phyloP scores from a whole-genome alignment of 2,888 invertebrate species.

The Drymonia ruficornis region DNA sequence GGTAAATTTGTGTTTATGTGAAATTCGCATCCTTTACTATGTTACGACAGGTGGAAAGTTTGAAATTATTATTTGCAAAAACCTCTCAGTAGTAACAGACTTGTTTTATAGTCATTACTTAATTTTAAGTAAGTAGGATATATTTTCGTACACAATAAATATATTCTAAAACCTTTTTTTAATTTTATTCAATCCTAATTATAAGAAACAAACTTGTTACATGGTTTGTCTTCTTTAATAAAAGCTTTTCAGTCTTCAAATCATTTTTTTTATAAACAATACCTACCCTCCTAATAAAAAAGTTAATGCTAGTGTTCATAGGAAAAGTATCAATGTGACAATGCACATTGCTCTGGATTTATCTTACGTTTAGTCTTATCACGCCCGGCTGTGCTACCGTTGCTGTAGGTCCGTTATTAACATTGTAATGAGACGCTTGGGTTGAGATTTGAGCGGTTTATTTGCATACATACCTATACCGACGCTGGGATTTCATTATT shows the following conservation, averaged over 20 bases:
- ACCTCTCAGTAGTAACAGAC: slow-evolving; percentile 46
- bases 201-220: neutral
- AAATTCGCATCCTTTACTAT: slow-evolving; percentile 15
- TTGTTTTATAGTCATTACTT: slow-evolving; percentile 62
- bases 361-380: too few relatives aligned
- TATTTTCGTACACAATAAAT: slow-evolving; percentile 78
- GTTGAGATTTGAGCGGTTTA: too few relatives aligned
- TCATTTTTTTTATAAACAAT: too few relatives aligned
- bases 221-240: neutral
- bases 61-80: slow-evolving; percentile 27
- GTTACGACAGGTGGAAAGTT: slow-evolving; percentile 23
- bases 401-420: too few relatives aligned
- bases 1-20: slow-evolving; percentile 30
- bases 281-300: too few relatives aligned
- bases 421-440: too few relatives aligned
- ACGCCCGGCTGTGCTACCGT: too few relatives aligned
- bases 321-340: too few relatives aligned
- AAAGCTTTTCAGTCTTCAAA: neutral
- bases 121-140: slow-evolving; percentile 77
- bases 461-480: too few relatives aligned
- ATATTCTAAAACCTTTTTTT: slow-evolving; percentile 44
- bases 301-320: too few relatives aligned
- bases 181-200: slow-evolving; percentile 4
- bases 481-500: too few relatives aligned
- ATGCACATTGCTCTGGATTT: too few relatives aligned